Conservation (phyloP, 2,797 vertebrate genomes). For the Lindbergichthys nudifrons region DNA sequence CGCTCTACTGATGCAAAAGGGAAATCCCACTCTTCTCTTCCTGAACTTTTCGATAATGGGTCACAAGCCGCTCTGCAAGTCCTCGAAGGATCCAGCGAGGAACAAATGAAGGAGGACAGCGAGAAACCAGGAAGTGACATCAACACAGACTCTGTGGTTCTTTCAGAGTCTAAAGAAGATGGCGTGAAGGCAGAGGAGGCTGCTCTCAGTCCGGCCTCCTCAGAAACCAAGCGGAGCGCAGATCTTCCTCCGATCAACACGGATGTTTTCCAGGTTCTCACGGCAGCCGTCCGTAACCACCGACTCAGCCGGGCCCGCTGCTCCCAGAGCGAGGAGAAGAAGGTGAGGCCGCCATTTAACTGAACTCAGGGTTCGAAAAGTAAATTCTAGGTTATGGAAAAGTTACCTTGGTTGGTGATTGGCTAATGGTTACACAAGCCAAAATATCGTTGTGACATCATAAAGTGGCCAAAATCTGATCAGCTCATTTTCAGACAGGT, state of each 20-base stretch:
- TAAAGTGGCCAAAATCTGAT: no score
- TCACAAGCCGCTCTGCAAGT: neutral
- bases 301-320: conserved; percentile 18
- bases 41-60: neutral
- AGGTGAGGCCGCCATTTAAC: conserved; percentile 26
- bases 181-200: neutral
- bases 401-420: no score
- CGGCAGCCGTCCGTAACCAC: conserved; percentile 70
- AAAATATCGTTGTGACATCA: no score
- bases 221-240: neutral
- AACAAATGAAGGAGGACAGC: neutral
- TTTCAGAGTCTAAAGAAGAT: neutral
- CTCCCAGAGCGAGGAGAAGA: neutral
- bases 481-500: no score
- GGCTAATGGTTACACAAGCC: no score
- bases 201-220: neutral
- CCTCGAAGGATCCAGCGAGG: neutral
- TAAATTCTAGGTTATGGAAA: no score
- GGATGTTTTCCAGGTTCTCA: conserved; percentile 61
- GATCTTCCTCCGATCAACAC: conserved; percentile 60
- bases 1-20: no score
- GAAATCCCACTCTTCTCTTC: neutral
- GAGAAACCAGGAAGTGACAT: neutral
- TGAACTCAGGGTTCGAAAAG: no score
- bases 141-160: accelerated